Evolutionary conservation across 2,888 invertebrate species (phyloP), one percentile per base, ranked within the genome.

Genomic region (Pycnomerus fuliginosus): DNA sequence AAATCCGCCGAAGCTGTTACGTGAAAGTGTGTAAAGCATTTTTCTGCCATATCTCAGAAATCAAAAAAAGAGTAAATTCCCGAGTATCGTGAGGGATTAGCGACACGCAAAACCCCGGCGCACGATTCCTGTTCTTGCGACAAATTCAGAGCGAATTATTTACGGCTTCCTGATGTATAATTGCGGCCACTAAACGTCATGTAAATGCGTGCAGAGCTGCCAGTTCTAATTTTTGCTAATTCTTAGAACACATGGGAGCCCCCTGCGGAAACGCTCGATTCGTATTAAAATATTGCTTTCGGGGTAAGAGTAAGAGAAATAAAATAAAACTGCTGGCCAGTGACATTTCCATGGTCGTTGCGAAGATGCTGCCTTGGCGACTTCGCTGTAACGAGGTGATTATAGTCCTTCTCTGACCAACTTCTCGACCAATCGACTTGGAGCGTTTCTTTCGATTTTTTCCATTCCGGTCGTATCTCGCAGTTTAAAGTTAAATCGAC

Each of bases 151-250:
- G 46, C 53, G 59, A 60, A 61, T 62, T 62, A 66, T 66, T 65
- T 65, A 65, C 64, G 52, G 55, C 60, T 64, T 64, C 64, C 66
- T 60, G 58, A 58, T 57, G 58, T 60, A 58, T 65, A 66, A 66
- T 66, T 66, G 62, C 57, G 56, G 56, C 59, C 55, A 56, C 61
- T 61, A 62, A 63, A 65, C 49, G 63, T 62, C 64, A 55, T 57
- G 63, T 63, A 58, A 63, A 54, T 60, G 62, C 62, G 60, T 59
- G 64, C 55, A 47, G 55, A 56, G 60, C 56, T 64, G 65, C 61
- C 65, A 60, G 53, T 55, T 61, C 58, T 53, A 62, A 65, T 64
- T 65, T 64, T 66, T 63, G 55, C 54, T 53, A 55, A 56, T 62
- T 64, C 52, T 39, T 50, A 28, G 55, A 61, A 62, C 61, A 60